These are phyloP conservation scores for Rhamphomyia laevipes DNA, from an alignment of 2,888 invertebrate genomes.

Conservation along the genomic window DNA sequence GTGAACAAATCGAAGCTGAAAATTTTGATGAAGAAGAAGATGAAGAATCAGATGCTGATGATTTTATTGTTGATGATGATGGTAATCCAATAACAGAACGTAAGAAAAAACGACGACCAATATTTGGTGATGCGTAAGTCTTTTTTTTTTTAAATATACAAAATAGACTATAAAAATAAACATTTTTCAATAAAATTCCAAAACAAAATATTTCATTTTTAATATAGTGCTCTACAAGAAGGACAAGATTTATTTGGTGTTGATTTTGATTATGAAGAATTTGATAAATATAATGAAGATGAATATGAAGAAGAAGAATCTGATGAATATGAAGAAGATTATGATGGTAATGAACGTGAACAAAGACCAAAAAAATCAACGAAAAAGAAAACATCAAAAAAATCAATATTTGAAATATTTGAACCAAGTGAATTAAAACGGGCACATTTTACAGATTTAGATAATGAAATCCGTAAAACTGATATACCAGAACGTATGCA, in stretches of 20 bases:
- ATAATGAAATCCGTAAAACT: conserved; percentile 78
- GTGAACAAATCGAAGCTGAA: conserved; percentile 48
- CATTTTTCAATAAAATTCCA: background rate
- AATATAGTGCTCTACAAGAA: conserved; percentile 72
- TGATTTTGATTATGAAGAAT: conserved; percentile 93
- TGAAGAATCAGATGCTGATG: conserved; percentile 80
- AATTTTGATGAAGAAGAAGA: conserved; percentile 68
- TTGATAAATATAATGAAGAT: conserved; percentile 76
- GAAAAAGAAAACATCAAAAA: conserved; percentile 65
- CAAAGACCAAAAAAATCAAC: conserved; percentile 62
- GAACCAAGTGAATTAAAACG: conserved; percentile 96
- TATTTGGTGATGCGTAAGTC: conserved; percentile 77
- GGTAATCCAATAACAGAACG: conserved; percentile 76
- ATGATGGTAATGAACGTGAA: conserved; percentile 51
- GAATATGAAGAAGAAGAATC: conserved; percentile 64
- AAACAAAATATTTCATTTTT: background rate
- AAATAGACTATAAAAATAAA: conserved; percentile 2
- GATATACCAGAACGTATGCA: conserved; percentile 91
- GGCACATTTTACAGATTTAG: conserved; percentile 88
- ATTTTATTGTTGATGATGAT: conserved; percentile 96
- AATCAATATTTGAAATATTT: conserved; percentile 86
- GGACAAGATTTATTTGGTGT: conserved; percentile 99
- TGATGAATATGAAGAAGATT: conserved; percentile 70
- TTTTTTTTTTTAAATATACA: background rate
- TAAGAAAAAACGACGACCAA: conserved; percentile 65